Base-by-base conservation (phyloP, 2,113 vertebrate species). In the Crocuta crocuta region DNA sequence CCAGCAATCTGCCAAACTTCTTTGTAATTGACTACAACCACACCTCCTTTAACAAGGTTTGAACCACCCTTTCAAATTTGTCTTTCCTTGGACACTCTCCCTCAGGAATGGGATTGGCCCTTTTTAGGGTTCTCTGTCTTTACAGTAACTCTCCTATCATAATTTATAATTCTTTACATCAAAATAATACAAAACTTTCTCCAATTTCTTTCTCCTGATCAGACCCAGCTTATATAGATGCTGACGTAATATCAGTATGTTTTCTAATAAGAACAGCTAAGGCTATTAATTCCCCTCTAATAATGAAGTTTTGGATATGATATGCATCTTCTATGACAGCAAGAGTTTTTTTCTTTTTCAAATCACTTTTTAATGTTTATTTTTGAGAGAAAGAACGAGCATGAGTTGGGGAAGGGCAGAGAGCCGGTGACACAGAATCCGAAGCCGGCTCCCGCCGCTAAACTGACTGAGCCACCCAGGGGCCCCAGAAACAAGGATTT, bases 191-290 rank as follows among this genome's bases (percentile, higher is more conserved):
- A 24, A 84, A 70, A 53, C 0, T 92, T 80, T 24, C 17, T 63
- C 31, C 45, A 1, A 33, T 92, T 89, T 89, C 50, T 88, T 94
- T 65, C 10, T 95, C 4, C 1, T 65, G 5, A 66, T 12, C 90
- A 66, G 89, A 92, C 21, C 24, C 26, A n/a, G 5, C 43, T 55
- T 93, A 39, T 91, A 31, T 12, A 94, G 74, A 78, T 70, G 10
- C n/a, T 33, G 84, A 55, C 39, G 87, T 43, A 45, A 45, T 86
- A 93, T 91, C 68, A 66, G 26, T n/a, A 95, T 71, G 8, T 66
- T 97, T 95, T 83, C 26, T 93, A 93, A 73, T 88, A 73, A 92
- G 96, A 92, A 55, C 0, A 50, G 50, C 58, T 66, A 92, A 92
- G 35, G 9, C 19, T n/a, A 82, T 58, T 85, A 70, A 80, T 97